Evolutionary conservation across 2,888 invertebrate species (phyloP).

Genomic region (Andrena fulva): DNA sequence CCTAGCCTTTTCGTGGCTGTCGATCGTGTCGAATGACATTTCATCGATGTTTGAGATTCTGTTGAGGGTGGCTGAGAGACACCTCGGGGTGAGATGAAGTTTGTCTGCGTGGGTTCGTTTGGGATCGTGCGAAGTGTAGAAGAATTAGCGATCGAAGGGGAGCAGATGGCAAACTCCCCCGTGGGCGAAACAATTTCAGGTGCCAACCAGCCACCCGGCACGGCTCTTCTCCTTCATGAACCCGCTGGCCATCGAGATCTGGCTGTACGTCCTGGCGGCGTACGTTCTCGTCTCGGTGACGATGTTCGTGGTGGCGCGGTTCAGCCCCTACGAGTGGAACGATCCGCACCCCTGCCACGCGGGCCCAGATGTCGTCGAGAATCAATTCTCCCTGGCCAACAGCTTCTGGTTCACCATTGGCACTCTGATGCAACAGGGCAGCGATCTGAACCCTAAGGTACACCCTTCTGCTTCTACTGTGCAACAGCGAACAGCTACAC

Average conservation of each 20-base stretch:
- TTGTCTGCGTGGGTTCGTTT: too few species aligned
- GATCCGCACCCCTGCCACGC: constrained; percentile 90
- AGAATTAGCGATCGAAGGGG: too few species aligned
- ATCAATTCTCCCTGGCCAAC: constrained; percentile 93
- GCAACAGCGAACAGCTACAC: too few species aligned
- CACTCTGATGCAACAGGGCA: constrained; percentile 95
- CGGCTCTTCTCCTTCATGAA: constrained; percentile 94
- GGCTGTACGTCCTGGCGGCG: constrained; percentile 93
- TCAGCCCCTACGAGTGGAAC: constrained; percentile 93
- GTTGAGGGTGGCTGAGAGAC: too few species aligned
- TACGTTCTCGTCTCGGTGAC: constrained; percentile 92
- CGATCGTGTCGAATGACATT: too few species aligned
- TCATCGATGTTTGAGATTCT: too few species aligned
- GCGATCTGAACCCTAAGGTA: constrained; percentile 92
- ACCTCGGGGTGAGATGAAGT: too few species aligned
- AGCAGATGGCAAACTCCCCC: neutral
- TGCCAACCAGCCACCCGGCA: constrained; percentile 89
- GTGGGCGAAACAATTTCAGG: constrained; percentile 83
- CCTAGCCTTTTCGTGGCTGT: too few species aligned
- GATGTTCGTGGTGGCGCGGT: constrained; percentile 92
- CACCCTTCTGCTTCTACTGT: too few species aligned
- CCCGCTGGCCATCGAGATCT: constrained; percentile 94
- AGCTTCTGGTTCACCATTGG: constrained; percentile 96
- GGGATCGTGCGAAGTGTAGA: too few species aligned
- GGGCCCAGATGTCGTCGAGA: constrained; percentile 88